These are phyloP conservation scores for Muscicapa comitata DNA, from an alignment of 2,797 vertebrate genomes.

Conservation along the genomic window DNA sequence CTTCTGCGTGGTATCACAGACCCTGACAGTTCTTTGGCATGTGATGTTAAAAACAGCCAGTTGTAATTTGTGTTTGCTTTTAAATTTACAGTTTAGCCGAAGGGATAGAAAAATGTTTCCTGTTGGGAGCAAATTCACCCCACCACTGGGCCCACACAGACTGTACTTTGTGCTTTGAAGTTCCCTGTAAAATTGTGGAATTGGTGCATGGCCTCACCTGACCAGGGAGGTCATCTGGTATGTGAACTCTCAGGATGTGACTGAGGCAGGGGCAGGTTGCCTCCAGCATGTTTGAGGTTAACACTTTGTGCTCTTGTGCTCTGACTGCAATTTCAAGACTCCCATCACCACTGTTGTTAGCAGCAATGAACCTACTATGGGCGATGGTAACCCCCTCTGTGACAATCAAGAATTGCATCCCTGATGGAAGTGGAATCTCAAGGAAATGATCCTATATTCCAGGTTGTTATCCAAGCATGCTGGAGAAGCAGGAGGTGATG, in stretches of 20 bases:
- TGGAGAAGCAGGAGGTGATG: neutral
- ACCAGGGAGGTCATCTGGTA: neutral
- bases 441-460: neutral
- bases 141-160: neutral
- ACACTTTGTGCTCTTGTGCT: neutral
- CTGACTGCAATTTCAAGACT: neutral
- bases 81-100: neutral
- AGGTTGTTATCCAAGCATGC: neutral
- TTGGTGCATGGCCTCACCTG: neutral
- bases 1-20: neutral
- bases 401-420: neutral
- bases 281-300: neutral
- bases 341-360: neutral
- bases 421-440: neutral
- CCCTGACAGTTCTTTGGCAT: constrained; percentile 20
- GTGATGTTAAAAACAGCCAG: neutral
- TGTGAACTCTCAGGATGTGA: neutral
- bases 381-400: neutral
- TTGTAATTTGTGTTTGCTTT: neutral
- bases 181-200: neutral
- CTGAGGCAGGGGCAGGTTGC: neutral
- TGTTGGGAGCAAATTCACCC: neutral
- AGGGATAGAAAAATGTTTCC: neutral
- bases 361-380: neutral
- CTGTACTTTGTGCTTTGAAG: neutral